Base-by-base conservation (phyloP, 2,113 vertebrate genomes). In the Mobula hypostoma region DNA sequence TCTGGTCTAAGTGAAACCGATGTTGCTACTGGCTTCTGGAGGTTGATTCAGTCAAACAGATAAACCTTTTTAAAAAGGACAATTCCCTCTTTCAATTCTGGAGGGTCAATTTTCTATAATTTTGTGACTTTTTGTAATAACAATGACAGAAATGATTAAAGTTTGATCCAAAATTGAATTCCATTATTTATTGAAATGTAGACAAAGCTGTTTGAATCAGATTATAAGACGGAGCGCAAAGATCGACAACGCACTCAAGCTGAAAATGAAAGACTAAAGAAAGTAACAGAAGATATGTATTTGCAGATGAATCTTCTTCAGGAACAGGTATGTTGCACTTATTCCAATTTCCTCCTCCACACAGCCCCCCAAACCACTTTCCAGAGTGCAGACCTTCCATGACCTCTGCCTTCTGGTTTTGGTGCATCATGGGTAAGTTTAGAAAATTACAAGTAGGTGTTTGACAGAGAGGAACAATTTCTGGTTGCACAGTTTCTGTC, bases 181-280 rank as follows among this genome's bases (percentile, higher is more conserved):
- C 19, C 29, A 66, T 68, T 66, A 90, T 90, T 90, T 63, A 56
- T 36, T 93, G 27, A 72, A 76, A 56, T 72, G 29, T 95, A 98
- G 97, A 98, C 97, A 7, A 95, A 97, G 94, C 97, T 97, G 94
- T 97, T 97, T 94, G 97, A 97, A 91, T 96, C 96, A 5, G 97
- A 97, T 94, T 97, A 96, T 95, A 96, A 97, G 95, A 97, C 95
- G 0, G 97, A 97, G 95, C 97, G 97, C 58, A 96, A 95, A 56
- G 96, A 97, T 94, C 97, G 97, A 94, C 96, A 97, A 94, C 95
- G 96, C 70, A 97, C 97, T 2, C 95, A 96, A 94, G 96, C 96
- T 92, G 97, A 98, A 94, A 98, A 97, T 94, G 96, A 95, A 56
- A 97, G 95, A 90, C 96, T 98, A 78, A 95, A 95, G 94, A 96